Evolutionary conservation across 1,140 invertebrate genomes (phyloP).

Genomic region (Lordiphosa collinella): DNA sequence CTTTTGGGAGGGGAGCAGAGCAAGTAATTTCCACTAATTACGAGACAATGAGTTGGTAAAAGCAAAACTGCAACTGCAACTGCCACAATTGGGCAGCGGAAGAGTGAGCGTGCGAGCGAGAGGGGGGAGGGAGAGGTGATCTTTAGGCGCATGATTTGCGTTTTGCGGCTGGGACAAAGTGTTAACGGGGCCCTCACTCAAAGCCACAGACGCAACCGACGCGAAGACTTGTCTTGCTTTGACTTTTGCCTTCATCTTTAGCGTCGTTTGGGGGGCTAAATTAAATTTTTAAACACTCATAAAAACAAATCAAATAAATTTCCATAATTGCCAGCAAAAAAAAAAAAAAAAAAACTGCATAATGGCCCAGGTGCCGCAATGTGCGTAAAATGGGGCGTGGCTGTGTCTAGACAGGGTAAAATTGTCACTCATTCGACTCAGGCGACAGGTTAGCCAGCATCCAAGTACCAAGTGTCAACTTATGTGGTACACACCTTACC

Average conservation of each 20-base stretch:
- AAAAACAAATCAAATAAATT: slow-evolving; percentile 73
- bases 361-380: no score
- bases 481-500: no score
- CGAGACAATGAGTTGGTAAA: slow-evolving; percentile 73
- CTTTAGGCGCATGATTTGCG: slow-evolving; percentile 67
- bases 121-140: slow-evolving; percentile 18
- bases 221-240: slow-evolving; percentile 6
- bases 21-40: slow-evolving; percentile 76
- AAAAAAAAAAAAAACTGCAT: neutral
- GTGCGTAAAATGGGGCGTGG: no score
- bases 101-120: no score
- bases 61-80: slow-evolving; percentile 38
- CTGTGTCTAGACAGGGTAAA: no score
- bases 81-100: slow-evolving; percentile 20
- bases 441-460: no score
- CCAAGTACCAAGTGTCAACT: no score
- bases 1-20: slow-evolving; percentile 42
- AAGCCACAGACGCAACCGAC: neutral
- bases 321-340: slow-evolving; percentile 55
- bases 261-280: slow-evolving; percentile 16
- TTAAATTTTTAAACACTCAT: slow-evolving; percentile 45
- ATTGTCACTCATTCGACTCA: no score
- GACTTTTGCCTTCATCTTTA: slow-evolving; percentile 8
- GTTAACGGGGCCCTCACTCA: slow-evolving; percentile 16
- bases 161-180: slow-evolving; percentile 35